Percentiles rank a stretch among this genome's conserved stretches.
These are phyloP conservation scores for Callopanchax toddi DNA, from an alignment of 2,113 vertebrate species.

Conservation along the genomic window DNA sequence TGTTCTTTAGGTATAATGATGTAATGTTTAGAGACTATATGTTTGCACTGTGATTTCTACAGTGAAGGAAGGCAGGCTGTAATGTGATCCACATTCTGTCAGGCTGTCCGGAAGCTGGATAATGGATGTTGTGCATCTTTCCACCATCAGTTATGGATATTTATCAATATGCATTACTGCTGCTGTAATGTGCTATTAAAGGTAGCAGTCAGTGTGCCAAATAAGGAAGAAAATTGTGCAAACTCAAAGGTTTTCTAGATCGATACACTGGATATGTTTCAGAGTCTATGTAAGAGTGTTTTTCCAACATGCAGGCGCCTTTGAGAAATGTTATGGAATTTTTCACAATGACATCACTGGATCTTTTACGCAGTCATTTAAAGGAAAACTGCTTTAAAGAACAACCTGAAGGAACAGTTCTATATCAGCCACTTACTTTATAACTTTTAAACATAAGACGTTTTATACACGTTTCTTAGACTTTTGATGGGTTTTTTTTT, in stretches of 20 bases:
- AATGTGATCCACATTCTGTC: slow-evolving; percentile 23
- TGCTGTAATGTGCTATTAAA: slow-evolving; percentile 22
- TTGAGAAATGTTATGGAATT: not conserved
- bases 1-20: no score
- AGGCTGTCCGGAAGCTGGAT: slow-evolving; percentile 9
- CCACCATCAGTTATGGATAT: slow-evolving; percentile 8
- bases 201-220: slow-evolving; percentile 6
- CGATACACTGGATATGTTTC: slow-evolving; percentile 3
- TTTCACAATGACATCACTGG: not conserved
- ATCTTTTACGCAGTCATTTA: no score
- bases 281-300: not conserved
- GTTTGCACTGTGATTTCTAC: no score
- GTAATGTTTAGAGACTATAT: no score
- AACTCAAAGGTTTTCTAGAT: no score
- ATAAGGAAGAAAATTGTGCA: slow-evolving; percentile 8
- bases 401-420: no score
- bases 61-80: not conserved
- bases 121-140: slow-evolving; percentile 36
- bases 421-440: no score
- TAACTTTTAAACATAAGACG: no score
- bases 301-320: not conserved
- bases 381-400: no score
- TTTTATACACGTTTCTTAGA: no score
- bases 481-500: no score
- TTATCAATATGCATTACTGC: slow-evolving; percentile 27